Evolutionary conservation across 2,113 vertebrate genomes (phyloP).

Genomic region (Asarcornis scutulata): DNA sequence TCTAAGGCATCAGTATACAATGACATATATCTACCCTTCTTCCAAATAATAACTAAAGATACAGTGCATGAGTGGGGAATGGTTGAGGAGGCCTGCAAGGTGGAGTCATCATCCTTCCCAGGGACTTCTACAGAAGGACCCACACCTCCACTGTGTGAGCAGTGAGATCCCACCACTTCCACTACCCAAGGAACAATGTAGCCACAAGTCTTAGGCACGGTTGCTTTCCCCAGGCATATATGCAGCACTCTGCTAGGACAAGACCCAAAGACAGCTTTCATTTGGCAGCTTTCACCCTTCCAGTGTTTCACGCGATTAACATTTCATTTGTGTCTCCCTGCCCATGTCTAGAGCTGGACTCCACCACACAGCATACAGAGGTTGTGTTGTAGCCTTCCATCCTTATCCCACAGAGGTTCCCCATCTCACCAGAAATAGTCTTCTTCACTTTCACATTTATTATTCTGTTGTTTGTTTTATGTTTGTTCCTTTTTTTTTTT

Average conservation of each 20-base stretch:
- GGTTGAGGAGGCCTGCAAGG: background rate
- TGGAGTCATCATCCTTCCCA: rapidly evolving
- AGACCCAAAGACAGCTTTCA: background rate
- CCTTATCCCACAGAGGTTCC: background rate
- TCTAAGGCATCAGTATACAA: background rate
- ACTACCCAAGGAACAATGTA: rapidly evolving
- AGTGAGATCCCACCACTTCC: background rate
- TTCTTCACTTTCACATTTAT: background rate
- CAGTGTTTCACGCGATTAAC: background rate
- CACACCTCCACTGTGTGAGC: rapidly evolving
- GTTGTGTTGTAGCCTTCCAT: background rate
- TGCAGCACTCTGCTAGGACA: background rate
- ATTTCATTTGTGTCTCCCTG: background rate
- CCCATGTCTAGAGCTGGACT: background rate
- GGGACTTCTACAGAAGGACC: background rate
- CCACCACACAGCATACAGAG: rapidly evolving
- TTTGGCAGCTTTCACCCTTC: background rate
- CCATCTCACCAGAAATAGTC: background rate
- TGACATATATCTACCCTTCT: background rate
- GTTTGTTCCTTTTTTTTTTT: background rate
- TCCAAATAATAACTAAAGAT: background rate
- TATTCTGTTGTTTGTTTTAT: background rate
- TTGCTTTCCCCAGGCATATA: background rate
- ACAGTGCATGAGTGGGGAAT: rapidly evolving
- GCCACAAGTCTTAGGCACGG: background rate